Evolutionary conservation across 2,113 vertebrate species (phyloP).

Genomic region (Macaca mulatta): DNA sequence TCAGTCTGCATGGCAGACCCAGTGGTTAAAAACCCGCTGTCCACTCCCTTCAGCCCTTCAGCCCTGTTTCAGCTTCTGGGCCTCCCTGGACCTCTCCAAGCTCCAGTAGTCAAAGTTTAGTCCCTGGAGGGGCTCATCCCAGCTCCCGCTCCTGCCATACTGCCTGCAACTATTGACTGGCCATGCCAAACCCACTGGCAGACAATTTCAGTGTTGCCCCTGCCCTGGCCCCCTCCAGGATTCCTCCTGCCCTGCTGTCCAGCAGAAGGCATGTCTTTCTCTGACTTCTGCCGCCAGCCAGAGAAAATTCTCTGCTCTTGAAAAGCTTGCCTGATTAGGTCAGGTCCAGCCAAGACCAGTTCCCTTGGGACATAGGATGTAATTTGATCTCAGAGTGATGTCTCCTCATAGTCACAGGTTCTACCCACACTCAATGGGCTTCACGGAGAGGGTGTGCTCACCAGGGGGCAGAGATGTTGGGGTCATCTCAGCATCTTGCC

Average conservation of each 20-base stretch:
- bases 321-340: neutral
- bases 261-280: neutral
- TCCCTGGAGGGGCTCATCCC: neutral
- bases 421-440: neutral
- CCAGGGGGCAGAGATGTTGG: neutral
- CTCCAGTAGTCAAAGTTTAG: neutral
- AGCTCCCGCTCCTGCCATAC: neutral
- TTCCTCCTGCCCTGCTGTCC: neutral
- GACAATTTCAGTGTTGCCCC: neutral
- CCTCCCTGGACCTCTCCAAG: neutral
- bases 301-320: neutral
- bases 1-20: rapidly evolving
- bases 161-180: rapidly evolving
- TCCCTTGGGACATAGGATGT: neutral
- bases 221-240: too few relatives aligned
- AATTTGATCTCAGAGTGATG: neutral
- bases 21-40: rapidly evolving
- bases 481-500: too few relatives aligned
- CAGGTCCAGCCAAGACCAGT: too few relatives aligned
- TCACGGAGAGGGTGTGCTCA: too few relatives aligned
- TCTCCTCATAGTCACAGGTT: neutral
- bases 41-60: too few relatives aligned
- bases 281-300: neutral
- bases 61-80: neutral
- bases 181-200: rapidly evolving